These are phyloP conservation scores for Calameuta pallipes DNA, from an alignment of 2,888 invertebrate genomes.

Conservation along the genomic window DNA sequence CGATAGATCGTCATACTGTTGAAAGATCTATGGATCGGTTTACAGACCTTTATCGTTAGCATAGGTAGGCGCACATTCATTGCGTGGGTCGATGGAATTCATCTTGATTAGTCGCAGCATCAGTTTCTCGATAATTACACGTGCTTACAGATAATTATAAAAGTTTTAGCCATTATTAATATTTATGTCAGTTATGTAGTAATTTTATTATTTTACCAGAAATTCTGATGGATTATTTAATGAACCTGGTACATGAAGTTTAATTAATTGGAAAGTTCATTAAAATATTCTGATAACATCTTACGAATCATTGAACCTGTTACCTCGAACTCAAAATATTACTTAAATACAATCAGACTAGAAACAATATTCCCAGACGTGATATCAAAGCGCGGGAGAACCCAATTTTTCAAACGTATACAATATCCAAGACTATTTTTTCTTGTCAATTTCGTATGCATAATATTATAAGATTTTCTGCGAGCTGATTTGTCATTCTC, in stretches of 20 bases:
- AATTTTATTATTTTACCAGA: background rate
- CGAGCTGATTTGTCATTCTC: background rate
- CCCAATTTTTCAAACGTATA: background rate
- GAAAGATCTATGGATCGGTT: background rate
- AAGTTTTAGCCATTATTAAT: background rate
- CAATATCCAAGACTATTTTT: background rate
- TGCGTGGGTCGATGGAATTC: background rate
- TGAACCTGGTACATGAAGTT: background rate
- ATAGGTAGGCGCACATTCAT: background rate
- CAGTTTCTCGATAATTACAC: background rate
- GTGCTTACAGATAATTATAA: background rate
- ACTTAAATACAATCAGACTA: background rate
- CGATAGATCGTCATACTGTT: background rate
- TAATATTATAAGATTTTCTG: background rate
- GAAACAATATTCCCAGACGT: background rate
- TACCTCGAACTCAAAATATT: background rate
- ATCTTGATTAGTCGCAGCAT: background rate
- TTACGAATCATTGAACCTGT: background rate
- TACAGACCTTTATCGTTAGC: background rate
- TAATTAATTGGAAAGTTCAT: background rate
- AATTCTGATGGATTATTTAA: background rate
- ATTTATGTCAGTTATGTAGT: background rate
- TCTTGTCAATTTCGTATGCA: background rate
- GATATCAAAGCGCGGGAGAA: background rate
- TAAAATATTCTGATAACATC: background rate